These are phyloP conservation scores for Casuarius casuarius DNA, from an alignment of 2,113 vertebrate genomes.

Conservation along the genomic window DNA sequence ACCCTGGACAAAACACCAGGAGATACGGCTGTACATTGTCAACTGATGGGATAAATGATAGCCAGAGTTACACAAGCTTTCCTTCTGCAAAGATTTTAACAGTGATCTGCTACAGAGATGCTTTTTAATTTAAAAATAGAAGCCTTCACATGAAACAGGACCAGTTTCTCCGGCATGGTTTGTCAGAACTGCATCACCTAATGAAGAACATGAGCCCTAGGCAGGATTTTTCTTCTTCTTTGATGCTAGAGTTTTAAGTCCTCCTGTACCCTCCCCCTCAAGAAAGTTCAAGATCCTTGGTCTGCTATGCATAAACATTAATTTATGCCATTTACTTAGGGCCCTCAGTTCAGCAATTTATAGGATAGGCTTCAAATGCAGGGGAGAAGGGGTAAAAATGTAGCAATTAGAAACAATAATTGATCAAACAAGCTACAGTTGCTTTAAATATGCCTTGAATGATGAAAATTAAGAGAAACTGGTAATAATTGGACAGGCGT, in stretches of 20 bases:
- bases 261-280: not conserved
- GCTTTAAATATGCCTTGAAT: not conserved
- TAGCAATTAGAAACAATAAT: not conserved
- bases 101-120: not conserved
- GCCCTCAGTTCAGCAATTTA: not conserved
- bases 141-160: not conserved
- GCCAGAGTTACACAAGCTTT: not conserved
- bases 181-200: slow-evolving; percentile 1
- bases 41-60: not conserved
- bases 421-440: not conserved
- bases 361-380: not conserved
- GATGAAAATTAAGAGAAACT: not conserved
- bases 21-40: not conserved
- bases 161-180: not conserved
- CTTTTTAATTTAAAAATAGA: not conserved
- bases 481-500: not conserved
- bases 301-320: not conserved
- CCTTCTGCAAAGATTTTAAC: not conserved
- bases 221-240: not conserved
- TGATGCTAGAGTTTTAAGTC: not conserved
- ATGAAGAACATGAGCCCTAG: not conserved
- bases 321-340: not conserved
- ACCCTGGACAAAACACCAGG: not conserved
- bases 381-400: not conserved
- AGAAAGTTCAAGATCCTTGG: not conserved